These are phyloP conservation scores for Microctonus hyperodae DNA, from an alignment of 2,888 invertebrate species.

Conservation along the genomic window DNA sequence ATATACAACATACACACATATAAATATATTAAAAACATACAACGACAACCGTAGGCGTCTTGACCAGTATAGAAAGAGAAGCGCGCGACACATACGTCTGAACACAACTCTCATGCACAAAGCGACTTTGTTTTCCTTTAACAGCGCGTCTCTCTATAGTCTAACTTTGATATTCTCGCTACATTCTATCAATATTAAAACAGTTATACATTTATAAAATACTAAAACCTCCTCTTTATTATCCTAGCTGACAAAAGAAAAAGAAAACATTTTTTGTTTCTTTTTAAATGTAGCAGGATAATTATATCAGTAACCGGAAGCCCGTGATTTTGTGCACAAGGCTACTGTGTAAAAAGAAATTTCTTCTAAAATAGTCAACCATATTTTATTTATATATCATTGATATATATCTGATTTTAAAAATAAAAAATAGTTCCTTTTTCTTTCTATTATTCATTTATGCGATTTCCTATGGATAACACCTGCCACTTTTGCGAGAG, in stretches of 20 bases:
- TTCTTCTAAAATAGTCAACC: too few species aligned
- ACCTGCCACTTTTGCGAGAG: conserved; percentile 29
- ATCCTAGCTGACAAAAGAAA: too few species aligned
- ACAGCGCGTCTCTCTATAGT: neutral
- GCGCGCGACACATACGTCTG: neutral
- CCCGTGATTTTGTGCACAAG: conserved; percentile 25
- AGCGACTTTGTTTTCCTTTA: conserved; percentile 15
- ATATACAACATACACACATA: conserved; percentile 4
- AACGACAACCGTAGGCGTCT: conserved; percentile 11
- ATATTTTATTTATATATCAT: too few species aligned
- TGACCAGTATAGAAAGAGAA: conserved; percentile 19
- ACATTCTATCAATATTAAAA: neutral
- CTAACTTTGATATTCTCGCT: neutral
- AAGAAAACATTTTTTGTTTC: too few species aligned
- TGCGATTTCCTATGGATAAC: conserved; percentile 33
- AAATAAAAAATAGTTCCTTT: too few species aligned
- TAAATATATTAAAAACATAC: neutral
- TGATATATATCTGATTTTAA: too few species aligned
- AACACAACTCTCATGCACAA: neutral
- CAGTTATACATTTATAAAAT: neutral
- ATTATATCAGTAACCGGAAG: conserved; percentile 34
- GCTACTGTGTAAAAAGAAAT: too few species aligned
- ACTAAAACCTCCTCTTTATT: neutral
- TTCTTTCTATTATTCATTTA: conserved; percentile 22
- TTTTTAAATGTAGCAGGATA: conserved; percentile 28